Conservation (phyloP, 1,140 invertebrate genomes). For the Drosophila arizonae region DNA sequence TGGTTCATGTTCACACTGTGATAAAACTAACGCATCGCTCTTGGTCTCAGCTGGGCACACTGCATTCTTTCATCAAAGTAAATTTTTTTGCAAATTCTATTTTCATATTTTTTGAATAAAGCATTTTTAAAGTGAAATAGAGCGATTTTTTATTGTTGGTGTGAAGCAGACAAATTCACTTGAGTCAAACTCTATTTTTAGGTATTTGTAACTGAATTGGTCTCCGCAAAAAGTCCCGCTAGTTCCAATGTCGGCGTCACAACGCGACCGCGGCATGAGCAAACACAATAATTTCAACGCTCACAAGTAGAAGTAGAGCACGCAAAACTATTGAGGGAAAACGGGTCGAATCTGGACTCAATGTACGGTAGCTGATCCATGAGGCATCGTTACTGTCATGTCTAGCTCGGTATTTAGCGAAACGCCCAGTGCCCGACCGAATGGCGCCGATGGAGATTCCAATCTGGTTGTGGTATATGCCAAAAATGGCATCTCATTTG, state of each 20-base stretch:
- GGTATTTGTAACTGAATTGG: conserved; percentile 15
- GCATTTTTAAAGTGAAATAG: conserved; percentile 45
- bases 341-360: not conserved
- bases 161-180: conserved; percentile 8
- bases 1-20: conserved; percentile 2
- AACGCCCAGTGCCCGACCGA: conserved; percentile 48
- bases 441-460: conserved; percentile 54
- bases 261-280: conserved; percentile 61
- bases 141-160: conserved; percentile 13
- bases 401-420: conserved; percentile 80
- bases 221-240: conserved; percentile 1
- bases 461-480: conserved; percentile 88
- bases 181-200: conserved; percentile 28
- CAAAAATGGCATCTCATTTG: conserved; percentile 89
- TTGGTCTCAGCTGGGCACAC: conserved; percentile 50
- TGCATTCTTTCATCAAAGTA: conserved; percentile 24
- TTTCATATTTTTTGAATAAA: conserved; percentile 60
- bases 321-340: conserved; percentile 1
- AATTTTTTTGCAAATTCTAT: conserved; percentile 67
- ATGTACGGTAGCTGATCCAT: conserved; percentile 41
- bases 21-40: conserved; percentile 5
- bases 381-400: conserved; percentile 42
- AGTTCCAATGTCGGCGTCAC: conserved; percentile 64
- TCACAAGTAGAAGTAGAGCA: conserved; percentile 31
- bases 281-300: conserved; percentile 55